These are phyloP conservation scores for Zapornia atra DNA, from an alignment of 2,113 vertebrate genomes.

Conservation along the genomic window DNA sequence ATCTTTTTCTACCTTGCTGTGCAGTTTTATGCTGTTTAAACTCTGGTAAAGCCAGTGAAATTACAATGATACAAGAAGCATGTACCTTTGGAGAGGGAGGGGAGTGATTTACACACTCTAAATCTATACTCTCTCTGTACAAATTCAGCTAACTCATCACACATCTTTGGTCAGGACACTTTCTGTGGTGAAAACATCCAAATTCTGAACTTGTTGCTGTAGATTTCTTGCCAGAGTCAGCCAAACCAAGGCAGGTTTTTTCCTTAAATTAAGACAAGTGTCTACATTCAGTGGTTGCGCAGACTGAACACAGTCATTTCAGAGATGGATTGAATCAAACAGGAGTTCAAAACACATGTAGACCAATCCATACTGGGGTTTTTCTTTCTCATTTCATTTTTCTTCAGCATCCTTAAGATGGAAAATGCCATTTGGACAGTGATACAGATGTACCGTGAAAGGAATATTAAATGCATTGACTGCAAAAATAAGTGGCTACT, in stretches of 20 bases:
- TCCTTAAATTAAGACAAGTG: not conserved
- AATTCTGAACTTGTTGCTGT: not conserved
- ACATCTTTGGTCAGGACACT: not conserved
- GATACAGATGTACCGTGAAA: not conserved
- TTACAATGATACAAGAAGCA: not conserved
- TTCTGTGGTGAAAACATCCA: not conserved
- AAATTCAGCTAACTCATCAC: not conserved
- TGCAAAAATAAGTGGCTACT: slow-evolving; percentile 24
- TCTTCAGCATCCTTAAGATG: not conserved
- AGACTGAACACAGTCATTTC: not conserved
- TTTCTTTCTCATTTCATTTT: not conserved
- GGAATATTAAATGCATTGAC: slow-evolving; percentile 8
- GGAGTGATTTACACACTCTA: not conserved
- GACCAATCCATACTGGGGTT: not conserved
- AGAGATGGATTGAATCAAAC: not conserved
- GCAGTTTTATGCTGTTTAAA: not conserved
- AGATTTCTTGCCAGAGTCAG: not conserved
- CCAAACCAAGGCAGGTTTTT: not conserved
- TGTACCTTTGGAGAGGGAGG: not conserved
- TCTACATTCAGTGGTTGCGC: not conserved
- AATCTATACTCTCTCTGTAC: not conserved
- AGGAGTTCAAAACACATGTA: not conserved
- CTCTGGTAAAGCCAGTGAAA: not conserved
- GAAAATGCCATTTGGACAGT: not conserved
- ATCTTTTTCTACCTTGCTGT: not conserved